These are phyloP conservation scores for Phyllopteryx taeniolatus DNA, from an alignment of 2,113 vertebrate genomes.

Conservation along the genomic window DNA sequence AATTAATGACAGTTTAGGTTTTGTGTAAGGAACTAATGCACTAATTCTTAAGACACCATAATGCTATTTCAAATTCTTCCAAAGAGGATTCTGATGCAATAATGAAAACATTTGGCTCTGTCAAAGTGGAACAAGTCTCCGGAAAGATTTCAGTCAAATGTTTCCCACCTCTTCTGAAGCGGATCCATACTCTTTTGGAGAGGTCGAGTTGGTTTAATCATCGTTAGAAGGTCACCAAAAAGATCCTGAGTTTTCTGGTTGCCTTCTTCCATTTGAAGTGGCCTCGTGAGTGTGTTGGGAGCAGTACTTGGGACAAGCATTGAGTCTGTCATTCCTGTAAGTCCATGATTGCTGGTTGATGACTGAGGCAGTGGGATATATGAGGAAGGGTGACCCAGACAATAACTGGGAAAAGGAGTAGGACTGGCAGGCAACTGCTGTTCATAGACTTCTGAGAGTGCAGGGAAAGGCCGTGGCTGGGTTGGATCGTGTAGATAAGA, in stretches of 20 bases:
- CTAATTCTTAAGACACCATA: background rate
- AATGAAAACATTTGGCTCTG: background rate
- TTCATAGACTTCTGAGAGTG: constrained; percentile 79
- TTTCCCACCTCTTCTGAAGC: constrained; percentile 89
- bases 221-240: constrained; percentile 87
- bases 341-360: constrained; percentile 70
- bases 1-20: background rate
- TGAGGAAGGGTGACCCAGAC: constrained; percentile 40
- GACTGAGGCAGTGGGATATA: constrained; percentile 35
- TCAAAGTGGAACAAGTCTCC: background rate
- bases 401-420: constrained; percentile 49
- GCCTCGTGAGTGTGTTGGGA: constrained; percentile 64
- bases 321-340: constrained; percentile 56
- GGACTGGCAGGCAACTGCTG: constrained; percentile 70
- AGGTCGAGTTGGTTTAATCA: constrained; percentile 76
- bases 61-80: background rate
- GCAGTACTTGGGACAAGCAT: constrained; percentile 53
- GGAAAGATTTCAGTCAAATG: constrained; percentile 79
- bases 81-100: background rate
- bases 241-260: constrained; percentile 77
- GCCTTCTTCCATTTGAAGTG: constrained; percentile 62
- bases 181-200: constrained; percentile 82
- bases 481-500: constrained; percentile 71
- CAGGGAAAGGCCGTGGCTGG: constrained; percentile 69
- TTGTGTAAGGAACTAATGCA: background rate